Base-by-base conservation (phyloP, 1,140 invertebrate genomes). In the Bradynema listronoti region DNA sequence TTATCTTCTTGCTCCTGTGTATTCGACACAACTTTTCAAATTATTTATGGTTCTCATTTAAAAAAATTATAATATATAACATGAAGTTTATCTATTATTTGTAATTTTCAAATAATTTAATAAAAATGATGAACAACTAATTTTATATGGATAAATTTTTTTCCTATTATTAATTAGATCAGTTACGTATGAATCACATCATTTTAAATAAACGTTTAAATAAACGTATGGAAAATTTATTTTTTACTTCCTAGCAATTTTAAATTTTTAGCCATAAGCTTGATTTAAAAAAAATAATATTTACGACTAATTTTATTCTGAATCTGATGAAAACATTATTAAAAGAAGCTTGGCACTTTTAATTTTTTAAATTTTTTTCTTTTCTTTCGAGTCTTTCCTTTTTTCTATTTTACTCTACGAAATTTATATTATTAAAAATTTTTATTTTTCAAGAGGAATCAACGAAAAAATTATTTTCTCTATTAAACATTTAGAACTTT, bases 11-110 rank as follows among this genome's bases (percentile, higher is more conserved):
- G 30, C 4, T 46, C 30, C 16, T 16, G 1, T 46, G 11, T 5
- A 14, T 46, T 46, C 0, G 14, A 46, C 25, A n/a, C n/a, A n/a
- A n/a, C n/a, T n/a, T 46, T 46, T 46, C 16, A 16, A 46, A 27
- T 46, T 46, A 46, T 46, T 46, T 46, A 46, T 14, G 45, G 25
- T 16, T 16, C 30, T 46, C 14, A 27, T 46, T 46, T 3, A 24
- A 45, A 46, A 27, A 14, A 24, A 46, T 14, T 45, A 11, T n/a
- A 43, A 43, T 22, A 11, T 43, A 43, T 22, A 43, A 11, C 30
- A 46, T 46, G 24, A 42, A 22, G 42, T 43, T 43, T 11, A 5
- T 43, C 25, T 43, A 43, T 11, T 11, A 43, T 11, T 43, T 11
- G 9, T 42, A 16, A 16, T 42, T 43, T 22, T 22, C 25, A 6